Base-by-base conservation (phyloP, 2,888 invertebrate species). In the Epirrhoe tristata region DNA sequence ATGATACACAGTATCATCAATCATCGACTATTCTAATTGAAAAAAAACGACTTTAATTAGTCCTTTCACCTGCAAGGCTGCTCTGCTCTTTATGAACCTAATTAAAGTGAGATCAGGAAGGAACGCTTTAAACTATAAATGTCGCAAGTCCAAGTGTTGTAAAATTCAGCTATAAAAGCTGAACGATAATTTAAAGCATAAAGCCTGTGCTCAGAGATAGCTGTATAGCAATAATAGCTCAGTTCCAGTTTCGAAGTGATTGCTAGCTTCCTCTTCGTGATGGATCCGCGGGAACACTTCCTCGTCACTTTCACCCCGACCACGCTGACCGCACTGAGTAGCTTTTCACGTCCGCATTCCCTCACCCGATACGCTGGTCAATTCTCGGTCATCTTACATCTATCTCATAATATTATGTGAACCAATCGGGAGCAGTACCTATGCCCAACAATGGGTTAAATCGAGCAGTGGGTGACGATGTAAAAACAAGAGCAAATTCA, bases 271-370 rank as follows among this genome's bases (percentile, higher is more conserved):
- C 61, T 79, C 53, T 31, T 75, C 77, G 1, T 72, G 63, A 70
- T 70, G 73, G 65, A 63, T 67, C 68, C 59, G 71, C 63, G 74
- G 74, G 77, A 80, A 78, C 77, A 75, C 76, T 82, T 81, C 77
- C 74, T 72, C 60, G 67, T 66, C 73, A 76, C 82, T 82, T 82
- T 82, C 83, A 70, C 79, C 70, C 69, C 63, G 72, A 72, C 75
- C 80, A 63, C 77, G 70, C 71, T 72, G 74, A 72, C 76, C 76
- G 62, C 68, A 71, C 69, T 66, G 66, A 70, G 6, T 36, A 34
- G 56, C 63, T 58, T 70, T 68, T 55, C 64, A 62, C 64, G 60
- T 61, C 68, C 68, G 68, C 68, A 54, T 62, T 63, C 50, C 17
- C 63, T 16, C 14, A 12, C 14, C 5, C 17, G 56, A 17, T 6